Evolutionary conservation across 2,888 invertebrate genomes (phyloP).

Genomic region (Ectropis crepuscularia): DNA sequence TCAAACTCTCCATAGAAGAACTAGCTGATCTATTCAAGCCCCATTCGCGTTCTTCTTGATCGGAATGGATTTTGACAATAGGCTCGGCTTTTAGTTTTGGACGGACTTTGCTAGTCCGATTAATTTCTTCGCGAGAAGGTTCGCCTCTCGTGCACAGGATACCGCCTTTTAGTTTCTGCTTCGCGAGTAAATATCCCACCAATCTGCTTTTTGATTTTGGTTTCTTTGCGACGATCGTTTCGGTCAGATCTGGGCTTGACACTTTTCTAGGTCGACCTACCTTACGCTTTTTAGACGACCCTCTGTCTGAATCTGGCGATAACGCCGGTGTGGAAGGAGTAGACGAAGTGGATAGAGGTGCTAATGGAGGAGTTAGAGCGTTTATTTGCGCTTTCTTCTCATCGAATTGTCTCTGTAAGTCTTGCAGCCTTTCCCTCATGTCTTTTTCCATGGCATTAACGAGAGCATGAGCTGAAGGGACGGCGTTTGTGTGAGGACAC

Average conservation of each 20-base stretch:
- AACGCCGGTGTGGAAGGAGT: constrained; percentile 76
- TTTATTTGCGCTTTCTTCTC: constrained; percentile 94
- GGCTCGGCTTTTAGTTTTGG: constrained; percentile 90
- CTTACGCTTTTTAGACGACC: constrained; percentile 91
- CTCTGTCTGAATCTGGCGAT: constrained; percentile 78
- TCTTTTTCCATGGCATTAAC: constrained; percentile 92
- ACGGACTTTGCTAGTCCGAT: constrained; percentile 86
- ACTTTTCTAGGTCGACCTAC: constrained; percentile 92
- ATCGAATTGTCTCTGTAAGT: constrained; percentile 91
- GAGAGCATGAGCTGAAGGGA: constrained; percentile 82
- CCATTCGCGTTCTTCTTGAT: constrained; percentile 82
- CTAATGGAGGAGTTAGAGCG: constrained; percentile 86
- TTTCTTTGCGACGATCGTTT: constrained; percentile 93
- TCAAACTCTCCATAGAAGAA: constrained; percentile 82
- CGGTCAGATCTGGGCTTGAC: constrained; percentile 87
- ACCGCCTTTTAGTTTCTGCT: constrained; percentile 85
- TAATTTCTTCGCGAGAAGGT: constrained; percentile 78
- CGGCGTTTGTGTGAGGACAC: constrained; percentile 64
- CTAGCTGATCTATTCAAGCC: constrained; percentile 78
- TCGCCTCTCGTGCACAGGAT: constrained; percentile 81
- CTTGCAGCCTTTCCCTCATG: constrained; percentile 92
- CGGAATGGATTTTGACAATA: constrained; percentile 85
- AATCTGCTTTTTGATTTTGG: constrained; percentile 88
- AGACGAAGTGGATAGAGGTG: constrained; percentile 67
- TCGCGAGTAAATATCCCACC: constrained; percentile 87